Evolutionary conservation across 2,113 vertebrate species (phyloP), one percentile per base, ranked within the genome.

Genomic region (Falco punctatus): DNA sequence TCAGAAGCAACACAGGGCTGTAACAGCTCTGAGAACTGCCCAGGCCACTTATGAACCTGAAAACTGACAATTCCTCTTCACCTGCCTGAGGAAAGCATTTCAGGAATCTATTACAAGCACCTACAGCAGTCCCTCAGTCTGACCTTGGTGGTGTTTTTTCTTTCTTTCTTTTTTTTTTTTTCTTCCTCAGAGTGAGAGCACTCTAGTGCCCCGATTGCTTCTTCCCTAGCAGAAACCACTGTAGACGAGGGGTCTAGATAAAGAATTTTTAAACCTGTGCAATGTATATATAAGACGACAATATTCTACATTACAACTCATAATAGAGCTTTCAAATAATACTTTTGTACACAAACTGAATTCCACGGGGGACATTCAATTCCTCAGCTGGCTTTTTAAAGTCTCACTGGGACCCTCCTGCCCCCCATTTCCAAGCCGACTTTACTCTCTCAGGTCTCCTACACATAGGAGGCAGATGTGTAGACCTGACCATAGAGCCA

Each of bases 121-220:
- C 35, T 67, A 22, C 0, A 2, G 23, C 57, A 35, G 17, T 35
- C 14, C 26, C 44, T 11, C 9, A 10, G 30, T 15, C 22, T 0
- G 4, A 42, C 2, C 15, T 12, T 5, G 35, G 32, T 27, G 13
- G 19, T 11, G 6, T 1, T 33, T 27, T 26, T 52, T 16, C 30
- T 3, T 3, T 5, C n/a, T 11, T 4, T 16, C 28, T 2, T 11
- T 14, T 6, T 35, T 8, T 4, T 18, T 27, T 14, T 35, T 18
- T 8, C 5, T 15, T 38, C 9, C 28, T 13, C 8, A 17, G 2
- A 33, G 24, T 22, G 8, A 51, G 24, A 57, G 30, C 69, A 69
- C 48, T 75, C 58, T 19, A 66, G 14, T 48, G 30, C 11, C 32
- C 2, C 2, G 2, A 48, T 0, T 54, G 38, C 16, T 28, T 77